phyloP scores from a whole-genome alignment of 1,140 invertebrate species.

The Diuraphis noxia region DNA sequence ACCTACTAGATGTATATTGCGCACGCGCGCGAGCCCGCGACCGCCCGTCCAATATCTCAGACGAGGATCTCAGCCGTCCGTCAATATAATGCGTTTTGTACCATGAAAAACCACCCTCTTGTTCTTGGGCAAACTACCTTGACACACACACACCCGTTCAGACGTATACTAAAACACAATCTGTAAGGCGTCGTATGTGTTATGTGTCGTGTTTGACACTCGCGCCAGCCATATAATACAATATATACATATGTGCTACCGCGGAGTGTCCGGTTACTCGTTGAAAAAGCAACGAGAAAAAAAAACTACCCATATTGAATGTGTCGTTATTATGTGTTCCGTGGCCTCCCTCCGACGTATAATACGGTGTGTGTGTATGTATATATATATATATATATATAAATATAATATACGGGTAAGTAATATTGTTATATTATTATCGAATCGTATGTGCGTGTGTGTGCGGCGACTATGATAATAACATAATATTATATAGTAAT shows the following conservation, averaged over 20 bases:
- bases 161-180: not conserved
- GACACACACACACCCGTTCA: no score
- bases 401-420: not conserved
- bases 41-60: not conserved
- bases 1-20: not conserved
- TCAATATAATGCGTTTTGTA: constrained; percentile 1
- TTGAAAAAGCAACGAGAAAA: not conserved
- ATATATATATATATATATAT: no score
- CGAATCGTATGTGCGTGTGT: not conserved
- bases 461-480: not conserved
- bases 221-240: not conserved
- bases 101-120: constrained; percentile 4
- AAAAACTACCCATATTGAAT: not conserved
- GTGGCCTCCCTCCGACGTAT: no score
- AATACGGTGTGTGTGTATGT: no score
- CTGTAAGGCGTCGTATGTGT: not conserved
- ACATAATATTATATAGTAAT: not conserved
- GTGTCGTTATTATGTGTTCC: not conserved
- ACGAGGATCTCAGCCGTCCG: not conserved
- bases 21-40: not conserved
- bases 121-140: not conserved
- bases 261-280: not conserved
- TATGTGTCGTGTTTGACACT: not conserved
- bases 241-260: not conserved
- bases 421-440: not conserved